A percentile compares a stretch with the other conserved stretches of the same genome.
Evolutionary conservation across 2,888 invertebrate species (phyloP).

Genomic region (Oligia latruncula): DNA sequence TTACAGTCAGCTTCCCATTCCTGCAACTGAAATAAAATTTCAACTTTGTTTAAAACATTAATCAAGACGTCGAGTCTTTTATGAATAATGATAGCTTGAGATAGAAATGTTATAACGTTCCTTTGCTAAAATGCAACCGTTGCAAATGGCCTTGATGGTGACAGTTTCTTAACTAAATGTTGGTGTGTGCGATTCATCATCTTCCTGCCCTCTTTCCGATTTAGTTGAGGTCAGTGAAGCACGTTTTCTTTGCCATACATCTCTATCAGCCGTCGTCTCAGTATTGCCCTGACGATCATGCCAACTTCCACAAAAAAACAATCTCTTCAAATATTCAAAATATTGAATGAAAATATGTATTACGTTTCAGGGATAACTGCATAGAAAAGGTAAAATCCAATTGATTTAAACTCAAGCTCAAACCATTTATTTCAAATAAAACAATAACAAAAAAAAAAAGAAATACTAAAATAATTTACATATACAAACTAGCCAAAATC

Average conservation of each 20-base stretch:
- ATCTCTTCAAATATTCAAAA: background rate
- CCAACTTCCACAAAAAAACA: background rate
- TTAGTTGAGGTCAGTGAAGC: background rate
- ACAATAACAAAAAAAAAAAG: background rate
- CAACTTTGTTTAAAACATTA: constrained; percentile 77
- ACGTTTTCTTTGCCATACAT: background rate
- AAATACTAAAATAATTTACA: background rate
- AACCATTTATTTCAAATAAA: no score
- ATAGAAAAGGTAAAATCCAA: background rate
- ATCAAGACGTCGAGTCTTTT: constrained; percentile 74
- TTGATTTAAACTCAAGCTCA: no score
- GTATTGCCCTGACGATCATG: background rate
- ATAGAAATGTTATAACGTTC: constrained; percentile 62
- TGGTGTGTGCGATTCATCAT: constrained; percentile 33
- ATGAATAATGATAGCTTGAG: constrained; percentile 77
- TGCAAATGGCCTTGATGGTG: constrained; percentile 63
- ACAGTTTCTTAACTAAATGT: constrained; percentile 45
- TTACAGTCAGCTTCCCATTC: constrained; percentile 57
- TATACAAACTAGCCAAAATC: background rate
- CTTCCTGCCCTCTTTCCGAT: background rate
- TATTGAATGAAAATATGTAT: background rate
- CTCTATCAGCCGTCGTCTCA: background rate
- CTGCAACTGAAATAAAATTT: constrained; percentile 72
- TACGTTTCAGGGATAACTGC: background rate
- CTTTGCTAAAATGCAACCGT: constrained; percentile 63